phyloP scores from a whole-genome alignment of 2,113 vertebrate genomes.

The Apaloderma vittatum region DNA sequence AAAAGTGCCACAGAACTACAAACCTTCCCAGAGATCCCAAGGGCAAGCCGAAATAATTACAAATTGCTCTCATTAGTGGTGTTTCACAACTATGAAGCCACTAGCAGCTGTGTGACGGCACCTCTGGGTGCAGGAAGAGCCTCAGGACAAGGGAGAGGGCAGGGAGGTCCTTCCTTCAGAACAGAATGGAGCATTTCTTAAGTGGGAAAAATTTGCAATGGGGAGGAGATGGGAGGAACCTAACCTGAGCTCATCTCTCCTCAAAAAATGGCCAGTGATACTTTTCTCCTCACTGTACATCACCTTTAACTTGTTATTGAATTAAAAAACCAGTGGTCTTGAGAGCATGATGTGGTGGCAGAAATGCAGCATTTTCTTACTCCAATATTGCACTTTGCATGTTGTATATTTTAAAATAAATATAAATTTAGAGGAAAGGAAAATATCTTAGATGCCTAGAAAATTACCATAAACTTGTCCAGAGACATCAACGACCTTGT shows the following conservation, averaged over 20 bases:
- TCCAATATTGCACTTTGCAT: background rate
- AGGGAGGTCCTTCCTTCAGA: background rate
- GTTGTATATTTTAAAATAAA: background rate
- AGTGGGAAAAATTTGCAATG: background rate
- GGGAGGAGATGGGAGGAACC: background rate
- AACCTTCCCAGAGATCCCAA: background rate
- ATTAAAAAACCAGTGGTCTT: background rate
- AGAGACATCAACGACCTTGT: background rate
- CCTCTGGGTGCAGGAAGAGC: background rate
- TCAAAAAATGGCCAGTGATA: background rate
- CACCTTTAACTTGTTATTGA: background rate
- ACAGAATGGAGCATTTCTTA: background rate
- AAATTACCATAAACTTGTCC: background rate
- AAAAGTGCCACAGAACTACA: background rate
- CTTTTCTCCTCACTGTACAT: background rate
- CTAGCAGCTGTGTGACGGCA: fast-evolving
- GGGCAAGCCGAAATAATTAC: slow-evolving; percentile 5
- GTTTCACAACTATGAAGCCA: background rate
- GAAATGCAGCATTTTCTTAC: background rate
- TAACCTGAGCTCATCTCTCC: background rate
- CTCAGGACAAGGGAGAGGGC: background rate
- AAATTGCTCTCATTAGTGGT: background rate
- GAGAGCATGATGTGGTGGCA: background rate
- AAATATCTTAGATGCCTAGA: background rate
- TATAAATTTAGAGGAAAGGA: background rate